These are phyloP conservation scores for Circaetus gallicus DNA, from an alignment of 2,113 vertebrate genomes.

Conservation along the genomic window DNA sequence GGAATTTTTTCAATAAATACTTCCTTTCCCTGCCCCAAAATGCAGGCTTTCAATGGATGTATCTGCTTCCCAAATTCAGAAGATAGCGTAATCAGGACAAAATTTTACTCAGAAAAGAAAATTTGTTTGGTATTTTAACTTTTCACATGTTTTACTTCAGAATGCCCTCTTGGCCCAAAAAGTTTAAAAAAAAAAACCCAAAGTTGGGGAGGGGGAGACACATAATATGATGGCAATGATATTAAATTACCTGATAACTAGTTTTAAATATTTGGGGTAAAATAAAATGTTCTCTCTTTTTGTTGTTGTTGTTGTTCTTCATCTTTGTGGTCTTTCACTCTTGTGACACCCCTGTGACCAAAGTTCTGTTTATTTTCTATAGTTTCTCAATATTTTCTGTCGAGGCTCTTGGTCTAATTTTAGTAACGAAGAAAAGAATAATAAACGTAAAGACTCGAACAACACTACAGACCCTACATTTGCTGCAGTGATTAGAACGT, in stretches of 20 bases:
- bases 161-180: not conserved
- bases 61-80: not conserved
- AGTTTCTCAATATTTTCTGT: not conserved
- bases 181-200: no score
- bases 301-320: not conserved
- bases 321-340: not conserved
- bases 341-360: not conserved
- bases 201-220: rapidly evolving
- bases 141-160: not conserved
- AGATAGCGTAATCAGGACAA: not conserved
- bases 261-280: not conserved
- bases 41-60: not conserved
- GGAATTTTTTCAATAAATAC: not conserved
- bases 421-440: not conserved
- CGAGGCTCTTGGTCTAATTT: not conserved
- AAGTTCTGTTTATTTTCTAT: not conserved
- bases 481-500: not conserved
- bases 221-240: not conserved
- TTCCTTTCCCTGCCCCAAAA: not conserved
- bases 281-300: not conserved
- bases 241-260: not conserved
- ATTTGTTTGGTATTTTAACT: not conserved
- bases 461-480: not conserved
- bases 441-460: not conserved
- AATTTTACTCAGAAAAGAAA: not conserved